These are phyloP conservation scores for Lethrus apterus DNA, from an alignment of 1,140 invertebrate genomes.

Conservation along the genomic window DNA sequence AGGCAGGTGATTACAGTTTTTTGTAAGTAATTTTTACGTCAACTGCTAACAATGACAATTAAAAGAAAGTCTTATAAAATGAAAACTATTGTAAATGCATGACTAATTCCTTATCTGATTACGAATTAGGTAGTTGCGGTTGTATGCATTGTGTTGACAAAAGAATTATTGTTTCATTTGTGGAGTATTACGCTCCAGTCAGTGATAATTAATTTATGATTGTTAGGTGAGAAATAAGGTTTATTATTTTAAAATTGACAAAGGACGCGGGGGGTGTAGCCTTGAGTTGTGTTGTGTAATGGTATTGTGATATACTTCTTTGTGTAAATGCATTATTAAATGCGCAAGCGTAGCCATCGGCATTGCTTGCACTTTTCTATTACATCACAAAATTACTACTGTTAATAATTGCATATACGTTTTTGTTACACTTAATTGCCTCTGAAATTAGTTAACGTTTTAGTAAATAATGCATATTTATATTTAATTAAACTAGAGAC, in stretches of 20 bases:
- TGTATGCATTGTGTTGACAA: neutral
- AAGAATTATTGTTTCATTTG: neutral
- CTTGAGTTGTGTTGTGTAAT: constrained; percentile 5
- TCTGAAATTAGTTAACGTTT: neutral
- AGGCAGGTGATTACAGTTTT: no score
- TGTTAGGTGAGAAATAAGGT: no score
- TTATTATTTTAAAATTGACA: constrained; percentile 1
- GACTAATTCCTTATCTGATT: no score
- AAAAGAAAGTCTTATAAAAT: no score
- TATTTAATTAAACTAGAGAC: constrained; percentile 3
- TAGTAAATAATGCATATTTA: neutral
- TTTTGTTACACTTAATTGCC: no score
- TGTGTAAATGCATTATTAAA: constrained; percentile 11
- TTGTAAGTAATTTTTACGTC: no score
- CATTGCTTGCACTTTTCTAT: constrained; percentile 14
- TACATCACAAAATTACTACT: constrained; percentile 14
- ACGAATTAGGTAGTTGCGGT: neutral
- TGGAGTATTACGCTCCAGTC: neutral
- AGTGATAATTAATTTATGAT: constrained; percentile 1
- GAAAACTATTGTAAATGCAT: no score
- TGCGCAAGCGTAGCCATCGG: constrained; percentile 9
- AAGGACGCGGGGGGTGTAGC: neutral
- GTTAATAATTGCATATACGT: neutral
- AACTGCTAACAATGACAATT: no score
- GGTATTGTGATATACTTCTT: constrained; percentile 15